phyloP scores from a whole-genome alignment of 1,140 invertebrate genomes.

The Lasioglossum baleicum region DNA sequence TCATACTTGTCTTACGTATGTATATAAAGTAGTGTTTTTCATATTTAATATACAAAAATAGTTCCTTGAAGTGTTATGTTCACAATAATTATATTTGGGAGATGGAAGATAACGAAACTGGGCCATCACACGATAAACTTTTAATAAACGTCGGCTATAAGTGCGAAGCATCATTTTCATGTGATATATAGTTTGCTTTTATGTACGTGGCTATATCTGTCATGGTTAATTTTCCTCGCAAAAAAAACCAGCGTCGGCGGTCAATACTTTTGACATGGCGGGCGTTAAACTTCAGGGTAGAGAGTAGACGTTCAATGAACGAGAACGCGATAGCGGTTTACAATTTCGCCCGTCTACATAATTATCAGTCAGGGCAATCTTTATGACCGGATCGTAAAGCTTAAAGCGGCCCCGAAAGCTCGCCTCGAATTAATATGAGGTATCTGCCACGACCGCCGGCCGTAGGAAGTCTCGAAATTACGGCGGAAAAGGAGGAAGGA shows the following conservation, averaged over 20 bases:
- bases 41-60: no score
- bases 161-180: not conserved
- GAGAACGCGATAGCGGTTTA: constrained; percentile 60
- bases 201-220: no score
- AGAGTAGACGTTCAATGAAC: constrained; percentile 23
- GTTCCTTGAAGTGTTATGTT: no score
- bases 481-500: constrained; percentile 23
- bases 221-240: no score
- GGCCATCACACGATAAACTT: no score
- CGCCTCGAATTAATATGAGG: constrained; percentile 60
- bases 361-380: constrained; percentile 70
- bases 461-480: constrained; percentile 59
- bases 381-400: constrained; percentile 67
- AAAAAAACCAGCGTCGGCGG: no score
- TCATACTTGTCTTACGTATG: no score
- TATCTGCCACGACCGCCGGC: constrained; percentile 48
- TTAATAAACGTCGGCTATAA: not conserved
- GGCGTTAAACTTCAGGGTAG: constrained; percentile 1
- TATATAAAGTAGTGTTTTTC: no score
- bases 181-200: not conserved
- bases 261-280: not conserved
- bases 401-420: constrained; percentile 63
- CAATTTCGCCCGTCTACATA: constrained; percentile 63
- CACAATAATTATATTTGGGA: no score
- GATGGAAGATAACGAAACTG: no score